Conservation (phyloP, 2,113 vertebrate genomes). For the Gopherus flavomarginatus region DNA sequence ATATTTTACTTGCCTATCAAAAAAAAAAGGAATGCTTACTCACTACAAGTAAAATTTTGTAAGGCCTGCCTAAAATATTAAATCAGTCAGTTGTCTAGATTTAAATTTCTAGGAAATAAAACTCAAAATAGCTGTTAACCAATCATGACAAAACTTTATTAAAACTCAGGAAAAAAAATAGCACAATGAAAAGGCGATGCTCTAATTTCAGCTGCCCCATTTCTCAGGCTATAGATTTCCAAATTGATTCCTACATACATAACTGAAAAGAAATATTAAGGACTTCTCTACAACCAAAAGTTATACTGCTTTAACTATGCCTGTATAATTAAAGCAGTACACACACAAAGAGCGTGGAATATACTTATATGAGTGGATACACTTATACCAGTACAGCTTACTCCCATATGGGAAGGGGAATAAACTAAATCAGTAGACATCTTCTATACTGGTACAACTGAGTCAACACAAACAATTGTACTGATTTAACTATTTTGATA, state of each 20-base stretch:
- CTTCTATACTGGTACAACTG: neutral
- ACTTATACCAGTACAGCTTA: neutral
- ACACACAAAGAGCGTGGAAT: no score
- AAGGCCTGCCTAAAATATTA: neutral
- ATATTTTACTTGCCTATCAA: neutral
- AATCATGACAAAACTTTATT: neutral
- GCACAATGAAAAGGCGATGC: neutral
- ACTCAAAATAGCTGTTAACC: neutral
- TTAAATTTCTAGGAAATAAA: constrained; percentile 3
- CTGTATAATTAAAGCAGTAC: neutral
- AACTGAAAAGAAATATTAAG: neutral
- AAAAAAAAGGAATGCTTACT: accelerated
- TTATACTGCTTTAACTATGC: neutral
- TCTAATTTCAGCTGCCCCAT: neutral
- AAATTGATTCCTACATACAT: neutral
- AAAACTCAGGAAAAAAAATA: neutral
- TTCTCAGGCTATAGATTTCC: neutral
- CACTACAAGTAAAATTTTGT: neutral
- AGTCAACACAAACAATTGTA: neutral
- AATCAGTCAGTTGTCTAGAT: neutral
- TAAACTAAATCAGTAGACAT: neutral
- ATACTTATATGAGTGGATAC: no score
- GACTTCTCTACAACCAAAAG: no score
- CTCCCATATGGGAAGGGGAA: neutral
- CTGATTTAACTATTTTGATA: neutral